These are phyloP conservation scores for Colletes collaris DNA, from an alignment of 2,888 invertebrate species.

Conservation along the genomic window DNA sequence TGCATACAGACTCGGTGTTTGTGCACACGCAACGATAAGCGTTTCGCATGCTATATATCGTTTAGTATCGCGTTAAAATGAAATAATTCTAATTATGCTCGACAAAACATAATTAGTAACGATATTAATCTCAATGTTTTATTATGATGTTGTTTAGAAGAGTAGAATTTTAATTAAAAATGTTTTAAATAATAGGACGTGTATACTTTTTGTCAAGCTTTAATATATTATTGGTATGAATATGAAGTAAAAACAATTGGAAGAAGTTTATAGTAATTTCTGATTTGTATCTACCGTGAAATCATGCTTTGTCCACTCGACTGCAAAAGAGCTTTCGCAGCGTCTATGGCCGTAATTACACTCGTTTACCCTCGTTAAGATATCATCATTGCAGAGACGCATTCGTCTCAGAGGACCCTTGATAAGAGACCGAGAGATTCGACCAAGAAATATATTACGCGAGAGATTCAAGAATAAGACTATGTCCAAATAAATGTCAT, in stretches of 20 bases:
- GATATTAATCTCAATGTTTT: too few species aligned
- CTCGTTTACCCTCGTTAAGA: conserved; percentile 59
- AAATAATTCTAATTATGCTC: neutral
- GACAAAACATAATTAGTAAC: neutral
- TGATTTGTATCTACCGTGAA: conserved; percentile 5
- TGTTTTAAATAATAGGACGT: too few species aligned
- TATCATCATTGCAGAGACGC: conserved; percentile 38
- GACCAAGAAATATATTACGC: conserved; percentile 4
- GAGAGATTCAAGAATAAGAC: conserved; percentile 11
- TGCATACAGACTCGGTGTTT: neutral
- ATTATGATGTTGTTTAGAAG: too few species aligned
- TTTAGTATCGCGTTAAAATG: neutral
- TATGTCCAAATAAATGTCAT: neutral
- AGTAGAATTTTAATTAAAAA: too few species aligned
- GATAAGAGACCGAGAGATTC: conserved; percentile 33
- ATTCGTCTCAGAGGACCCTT: conserved; percentile 29
- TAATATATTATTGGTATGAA: too few species aligned
- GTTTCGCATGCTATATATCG: too few species aligned
- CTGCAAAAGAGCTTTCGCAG: conserved; percentile 19
- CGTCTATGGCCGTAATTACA: conserved; percentile 51
- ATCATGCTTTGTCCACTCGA: conserved; percentile 20
- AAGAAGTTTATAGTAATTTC: neutral
- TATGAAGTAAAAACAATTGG: too few species aligned
- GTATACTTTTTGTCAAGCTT: too few species aligned
- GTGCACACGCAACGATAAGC: neutral